These are phyloP conservation scores for Nyleta sp. DNA, from an alignment of 2,888 invertebrate species.

Conservation along the genomic window DNA sequence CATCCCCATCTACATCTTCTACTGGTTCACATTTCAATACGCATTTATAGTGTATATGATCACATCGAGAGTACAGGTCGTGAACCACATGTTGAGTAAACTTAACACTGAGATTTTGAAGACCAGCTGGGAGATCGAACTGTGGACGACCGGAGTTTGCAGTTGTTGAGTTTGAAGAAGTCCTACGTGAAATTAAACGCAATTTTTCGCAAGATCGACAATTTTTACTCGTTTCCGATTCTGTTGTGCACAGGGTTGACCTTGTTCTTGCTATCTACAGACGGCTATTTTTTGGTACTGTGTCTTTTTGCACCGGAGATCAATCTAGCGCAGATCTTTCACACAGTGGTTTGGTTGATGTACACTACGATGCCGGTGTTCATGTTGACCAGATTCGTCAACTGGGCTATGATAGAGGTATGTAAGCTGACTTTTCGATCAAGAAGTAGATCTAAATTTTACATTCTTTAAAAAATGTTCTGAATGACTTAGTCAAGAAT, in stretches of 20 bases:
- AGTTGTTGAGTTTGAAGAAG: not conserved
- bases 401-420: slow-evolving; percentile 12
- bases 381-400: not conserved
- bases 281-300: not conserved
- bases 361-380: slow-evolving; percentile 6
- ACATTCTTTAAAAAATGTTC: too few relatives aligned
- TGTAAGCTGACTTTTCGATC: not conserved
- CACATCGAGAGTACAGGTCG: not conserved
- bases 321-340: not conserved
- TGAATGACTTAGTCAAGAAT: too few relatives aligned
- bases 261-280: slow-evolving; percentile 7
- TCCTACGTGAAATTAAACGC: not conserved
- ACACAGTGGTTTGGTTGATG: slow-evolving; percentile 4
- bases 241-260: not conserved
- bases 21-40: slow-evolving; percentile 6
- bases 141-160: not conserved
- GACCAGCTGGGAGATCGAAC: not conserved
- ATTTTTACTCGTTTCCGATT: slow-evolving; percentile 1
- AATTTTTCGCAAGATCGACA: not conserved
- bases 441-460: too few relatives aligned
- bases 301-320: not conserved
- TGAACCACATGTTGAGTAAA: not conserved
- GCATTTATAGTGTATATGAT: not conserved
- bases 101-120: not conserved
- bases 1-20: slow-evolving; percentile 8